These are phyloP conservation scores for Endomychus coccineus DNA, from an alignment of 2,888 invertebrate species.

Conservation along the genomic window DNA sequence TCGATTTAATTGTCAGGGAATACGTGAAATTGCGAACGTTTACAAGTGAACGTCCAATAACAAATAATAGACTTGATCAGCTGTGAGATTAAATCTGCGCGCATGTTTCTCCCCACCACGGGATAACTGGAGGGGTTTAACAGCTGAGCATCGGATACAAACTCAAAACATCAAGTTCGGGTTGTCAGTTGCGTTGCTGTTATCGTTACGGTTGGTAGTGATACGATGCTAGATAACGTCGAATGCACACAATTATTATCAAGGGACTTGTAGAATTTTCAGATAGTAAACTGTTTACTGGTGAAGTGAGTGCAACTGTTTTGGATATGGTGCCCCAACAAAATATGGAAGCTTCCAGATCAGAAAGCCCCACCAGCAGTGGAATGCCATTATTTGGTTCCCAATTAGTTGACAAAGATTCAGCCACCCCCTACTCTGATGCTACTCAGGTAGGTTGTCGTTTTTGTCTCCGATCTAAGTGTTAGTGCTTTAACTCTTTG, in stretches of 20 bases:
- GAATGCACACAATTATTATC: not conserved
- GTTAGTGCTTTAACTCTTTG: too few relatives aligned
- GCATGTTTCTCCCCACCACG: slow-evolving; percentile 34
- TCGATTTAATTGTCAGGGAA: too few relatives aligned
- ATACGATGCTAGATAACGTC: slow-evolving; percentile 3
- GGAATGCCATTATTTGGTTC: slow-evolving; percentile 79
- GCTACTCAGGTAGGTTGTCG: slow-evolving; percentile 83
- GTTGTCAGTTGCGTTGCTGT: slow-evolving; percentile 53
- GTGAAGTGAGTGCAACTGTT: not conserved
- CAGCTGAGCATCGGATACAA: slow-evolving; percentile 44
- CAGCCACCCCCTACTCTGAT: slow-evolving; percentile 93
- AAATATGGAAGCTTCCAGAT: slow-evolving; percentile 43
- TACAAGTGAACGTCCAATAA: too few relatives aligned
- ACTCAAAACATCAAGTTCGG: slow-evolving; percentile 46
- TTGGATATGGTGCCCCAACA: slow-evolving; percentile 72
- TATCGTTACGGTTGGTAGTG: slow-evolving; percentile 37
- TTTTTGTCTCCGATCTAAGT: too few relatives aligned
- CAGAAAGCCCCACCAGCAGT: slow-evolving; percentile 48
- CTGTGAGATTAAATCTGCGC: slow-evolving; percentile 30
- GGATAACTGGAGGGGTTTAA: slow-evolving; percentile 30
- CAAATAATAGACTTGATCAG: slow-evolving; percentile 33
- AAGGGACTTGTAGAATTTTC: not conserved
- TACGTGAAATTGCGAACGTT: too few relatives aligned
- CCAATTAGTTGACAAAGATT: slow-evolving; percentile 81
- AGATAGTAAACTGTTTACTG: not conserved